Evolutionary conservation across 2,113 vertebrate genomes (phyloP).

Genomic region (Pterocles burchelli): DNA sequence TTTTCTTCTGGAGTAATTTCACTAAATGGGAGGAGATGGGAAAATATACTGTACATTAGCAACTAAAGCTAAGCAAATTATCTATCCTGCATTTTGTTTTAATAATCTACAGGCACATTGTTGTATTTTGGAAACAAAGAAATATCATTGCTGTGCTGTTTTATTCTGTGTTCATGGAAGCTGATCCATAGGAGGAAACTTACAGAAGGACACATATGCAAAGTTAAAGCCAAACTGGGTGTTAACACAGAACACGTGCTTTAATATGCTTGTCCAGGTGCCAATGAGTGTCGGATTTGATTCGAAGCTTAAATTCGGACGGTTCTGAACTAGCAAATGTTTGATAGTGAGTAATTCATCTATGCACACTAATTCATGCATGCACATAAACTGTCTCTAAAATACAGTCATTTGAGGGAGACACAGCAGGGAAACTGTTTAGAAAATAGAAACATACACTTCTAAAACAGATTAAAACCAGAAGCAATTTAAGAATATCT

Average conservation of each 20-base stretch:
- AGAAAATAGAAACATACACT: background rate
- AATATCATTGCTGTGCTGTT: background rate
- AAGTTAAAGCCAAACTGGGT: background rate
- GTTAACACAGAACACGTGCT: background rate
- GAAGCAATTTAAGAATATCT: background rate
- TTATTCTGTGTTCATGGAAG: background rate
- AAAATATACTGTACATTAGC: slow-evolving; percentile 51
- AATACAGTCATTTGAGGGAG: background rate
- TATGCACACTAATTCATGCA: background rate
- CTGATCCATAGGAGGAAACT: background rate
- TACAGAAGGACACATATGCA: background rate
- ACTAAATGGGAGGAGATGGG: slow-evolving; percentile 60
- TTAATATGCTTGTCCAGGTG: background rate
- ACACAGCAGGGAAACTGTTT: background rate
- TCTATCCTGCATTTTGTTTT: slow-evolving; percentile 29
- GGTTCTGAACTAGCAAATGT: background rate
- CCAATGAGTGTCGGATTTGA: background rate
- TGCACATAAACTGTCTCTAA: background rate
- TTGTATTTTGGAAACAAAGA: background rate
- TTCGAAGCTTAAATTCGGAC: background rate
- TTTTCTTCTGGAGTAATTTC: slow-evolving; percentile 70
- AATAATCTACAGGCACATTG: slow-evolving; percentile 22
- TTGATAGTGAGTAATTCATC: background rate
- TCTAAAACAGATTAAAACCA: background rate
- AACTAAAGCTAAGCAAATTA: slow-evolving; percentile 56